Conservation (phyloP, 2,113 vertebrate species). For the Ginglymostoma cirratum region DNA sequence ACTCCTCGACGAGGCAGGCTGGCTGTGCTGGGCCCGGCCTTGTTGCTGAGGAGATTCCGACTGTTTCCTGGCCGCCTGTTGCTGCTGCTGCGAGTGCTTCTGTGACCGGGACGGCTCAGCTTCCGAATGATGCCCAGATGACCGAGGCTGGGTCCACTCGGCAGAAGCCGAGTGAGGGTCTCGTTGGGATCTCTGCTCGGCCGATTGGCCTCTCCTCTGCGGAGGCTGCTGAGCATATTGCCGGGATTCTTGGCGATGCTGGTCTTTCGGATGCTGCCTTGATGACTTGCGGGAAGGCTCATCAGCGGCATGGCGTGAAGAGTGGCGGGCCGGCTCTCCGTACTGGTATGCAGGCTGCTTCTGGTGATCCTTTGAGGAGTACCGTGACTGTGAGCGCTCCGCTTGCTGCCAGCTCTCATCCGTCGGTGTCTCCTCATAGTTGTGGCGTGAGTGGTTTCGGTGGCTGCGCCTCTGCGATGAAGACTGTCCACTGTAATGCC, state of each 20-base stretch:
- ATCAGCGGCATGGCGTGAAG: conserved; percentile 72
- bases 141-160: conserved; percentile 67
- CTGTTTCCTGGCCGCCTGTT: conserved; percentile 41
- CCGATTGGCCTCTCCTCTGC: conserved; percentile 66
- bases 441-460: conserved; percentile 85
- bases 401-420: conserved; percentile 79
- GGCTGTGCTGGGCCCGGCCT: conserved; percentile 47
- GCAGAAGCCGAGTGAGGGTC: conserved; percentile 63
- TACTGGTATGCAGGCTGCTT: conserved; percentile 56
- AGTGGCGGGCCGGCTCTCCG: conserved; percentile 73
- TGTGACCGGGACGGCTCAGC: conserved; percentile 58
- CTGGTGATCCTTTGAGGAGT: conserved; percentile 75
- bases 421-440: conserved; percentile 80
- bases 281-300: conserved; percentile 73
- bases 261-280: conserved; percentile 76
- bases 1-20: conserved; percentile 42
- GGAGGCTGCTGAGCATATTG: conserved; percentile 59
- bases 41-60: conserved; percentile 52
- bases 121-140: conserved; percentile 66
- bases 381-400: conserved; percentile 72
- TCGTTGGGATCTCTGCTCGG: conserved; percentile 60
- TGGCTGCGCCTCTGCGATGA: conserved; percentile 80
- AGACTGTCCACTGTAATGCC: conserved; percentile 82
- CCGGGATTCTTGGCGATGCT: conserved; percentile 67
- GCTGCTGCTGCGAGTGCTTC: conserved; percentile 55